A percentile compares a stretch with the other conserved stretches of the same genome.
These are phyloP conservation scores for Akabosia matsudoensis DNA, from an alignment of 1,140 invertebrate species.

Conservation along the genomic window DNA sequence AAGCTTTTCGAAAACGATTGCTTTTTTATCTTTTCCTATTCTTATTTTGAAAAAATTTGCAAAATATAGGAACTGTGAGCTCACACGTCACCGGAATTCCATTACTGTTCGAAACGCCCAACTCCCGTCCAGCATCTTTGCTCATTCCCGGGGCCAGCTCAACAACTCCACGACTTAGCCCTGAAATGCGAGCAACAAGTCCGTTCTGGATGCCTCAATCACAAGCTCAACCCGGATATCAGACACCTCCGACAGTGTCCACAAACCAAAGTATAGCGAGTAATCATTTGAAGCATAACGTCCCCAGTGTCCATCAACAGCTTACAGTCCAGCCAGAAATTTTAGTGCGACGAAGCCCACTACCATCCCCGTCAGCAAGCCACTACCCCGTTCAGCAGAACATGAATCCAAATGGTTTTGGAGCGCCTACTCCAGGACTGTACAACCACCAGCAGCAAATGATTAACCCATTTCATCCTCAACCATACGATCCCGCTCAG, in stretches of 20 bases:
- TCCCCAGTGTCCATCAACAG: background rate
- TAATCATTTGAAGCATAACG: background rate
- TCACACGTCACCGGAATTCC: constrained; percentile 45
- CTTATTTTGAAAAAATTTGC: too few relatives aligned
- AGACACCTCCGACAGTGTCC: background rate
- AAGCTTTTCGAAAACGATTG: too few relatives aligned
- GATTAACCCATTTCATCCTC: background rate
- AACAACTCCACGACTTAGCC: constrained; percentile 39
- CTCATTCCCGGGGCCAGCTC: constrained; percentile 25
- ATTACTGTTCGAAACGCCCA: constrained; percentile 41
- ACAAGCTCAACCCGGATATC: background rate
- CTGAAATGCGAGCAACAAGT: constrained; percentile 21
- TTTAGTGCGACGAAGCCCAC: constrained; percentile 26
- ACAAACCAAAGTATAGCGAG: constrained; percentile 4
- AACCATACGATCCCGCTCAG: background rate
- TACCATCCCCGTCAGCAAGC: constrained; percentile 28
- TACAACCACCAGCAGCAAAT: background rate
- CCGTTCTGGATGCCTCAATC: constrained; percentile 31
- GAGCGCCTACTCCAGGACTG: background rate
- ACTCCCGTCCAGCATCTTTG: constrained; percentile 36
- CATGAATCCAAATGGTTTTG: background rate
- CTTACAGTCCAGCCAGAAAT: background rate
- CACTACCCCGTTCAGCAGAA: constrained; percentile 15
- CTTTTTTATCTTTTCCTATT: too few relatives aligned
- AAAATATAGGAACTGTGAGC: constrained; percentile 43